Evolutionary conservation across 2,113 vertebrate species (phyloP), one percentile per base, ranked within the genome.

Genomic region (Emydocephalus ijimae): DNA sequence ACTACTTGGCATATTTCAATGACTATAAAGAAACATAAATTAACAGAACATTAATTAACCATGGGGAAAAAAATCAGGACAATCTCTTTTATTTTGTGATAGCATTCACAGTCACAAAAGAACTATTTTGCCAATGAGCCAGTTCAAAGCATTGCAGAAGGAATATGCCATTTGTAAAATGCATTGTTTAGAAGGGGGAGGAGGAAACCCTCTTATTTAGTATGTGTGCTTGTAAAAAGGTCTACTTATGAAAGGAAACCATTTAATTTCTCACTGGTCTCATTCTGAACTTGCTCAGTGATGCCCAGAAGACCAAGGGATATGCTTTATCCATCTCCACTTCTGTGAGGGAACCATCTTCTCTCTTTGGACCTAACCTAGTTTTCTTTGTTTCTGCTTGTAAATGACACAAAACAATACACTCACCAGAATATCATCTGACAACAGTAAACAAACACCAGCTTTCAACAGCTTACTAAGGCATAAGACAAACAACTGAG

Each of bases 31-130:
- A 18, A 61, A 89, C 5, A 45, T 45, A 5, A 45, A 45, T 45
- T 45, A 45, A 56, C 0, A 3, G 89, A 95, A 21, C 3, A 50
- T 20, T 92, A 0, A 0, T 55, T 89, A 15, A 5, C 1, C 39
- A 57, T 29, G 57, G 90, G 26, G 9, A 92, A n/a, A 12, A 45
- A 45, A 94, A 15, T 81, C 55, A 29, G 20, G 10, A 43, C 39
- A 52, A 29, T 34, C 48, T 18, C 18, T 48, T 1, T 89, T 92
- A 0, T 20, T 89, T 24, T n/a, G 1, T 64, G 92, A 54, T 8
- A 6, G 15, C 50, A 91, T 69, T 95, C 43, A 39, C 12, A 89
- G 88, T 11, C 43, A 93, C 92, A 91, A n/a, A 95, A 91, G 8
- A 2, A 64, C 2, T 89, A 56, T 61, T 3, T 39, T 24, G 39